Evolutionary conservation across 2,113 vertebrate species (phyloP), one percentile per base, ranked within the genome.

Genomic region (Dromas ardeola): DNA sequence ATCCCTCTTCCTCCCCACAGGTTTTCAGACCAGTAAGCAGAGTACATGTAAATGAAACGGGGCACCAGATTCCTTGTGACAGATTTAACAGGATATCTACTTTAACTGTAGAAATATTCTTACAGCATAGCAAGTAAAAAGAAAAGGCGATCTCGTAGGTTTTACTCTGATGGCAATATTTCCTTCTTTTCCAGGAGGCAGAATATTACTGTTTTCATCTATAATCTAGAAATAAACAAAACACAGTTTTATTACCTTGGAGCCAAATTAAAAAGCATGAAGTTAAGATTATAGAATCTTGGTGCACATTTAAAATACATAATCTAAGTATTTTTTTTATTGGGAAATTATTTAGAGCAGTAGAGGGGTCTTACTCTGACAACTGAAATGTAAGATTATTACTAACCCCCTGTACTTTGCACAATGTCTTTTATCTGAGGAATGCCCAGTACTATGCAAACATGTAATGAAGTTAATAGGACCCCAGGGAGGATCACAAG

Each of bases 41-140:
- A 38, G 40, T 43, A 11, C 42, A 56, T 21, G 29, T n/a, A 56
- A 73, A 79, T 32, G 6, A 84, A 88, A 88, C 2, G 17, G 43
- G 42, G 29, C 49, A 58, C 47, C 21, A 17, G 15, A 38, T 63
- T 84, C 29, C 61, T 91, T 14, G 55, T 56, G 38, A 61, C 13
- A 72, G 30, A 66, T 61, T 83, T 74, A 76, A 42, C 36, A 62
- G 38, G 27, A 4, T 38, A 38, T 86, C 29, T 67, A 30, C 42
- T 76, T 67, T 38, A 61, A 49, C 22, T 59, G 43, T 32, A 66
- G 56, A 66, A 58, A 22, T 15, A 70, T 65, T 45, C 95, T 96
- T 98, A 99, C 99, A 62, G 97, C 86, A 95, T 99, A 99, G 67
- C 97, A 95, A 49, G 98, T 97, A 80, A 99, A 99, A 92, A 99